Evolutionary conservation across 2,113 vertebrate genomes (phyloP).

Genomic region (Oxyruncus cristatus): DNA sequence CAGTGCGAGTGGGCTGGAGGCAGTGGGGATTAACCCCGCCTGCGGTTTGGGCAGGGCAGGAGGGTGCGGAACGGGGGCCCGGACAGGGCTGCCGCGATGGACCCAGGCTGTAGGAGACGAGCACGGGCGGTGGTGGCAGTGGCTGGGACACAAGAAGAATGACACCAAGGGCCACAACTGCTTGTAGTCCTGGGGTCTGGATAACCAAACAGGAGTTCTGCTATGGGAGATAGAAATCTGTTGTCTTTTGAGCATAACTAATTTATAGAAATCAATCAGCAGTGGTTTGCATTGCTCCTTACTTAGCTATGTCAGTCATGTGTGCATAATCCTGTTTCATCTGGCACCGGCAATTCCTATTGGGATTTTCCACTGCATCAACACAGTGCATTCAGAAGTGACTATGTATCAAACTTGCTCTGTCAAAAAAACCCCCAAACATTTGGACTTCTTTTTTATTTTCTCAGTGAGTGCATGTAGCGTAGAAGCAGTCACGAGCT

Average conservation of each 20-base stretch:
- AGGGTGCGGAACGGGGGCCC: not conserved
- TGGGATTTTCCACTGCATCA: not conserved
- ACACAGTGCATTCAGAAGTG: not conserved
- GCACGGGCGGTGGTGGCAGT: accelerated
- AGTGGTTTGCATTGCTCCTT: not conserved
- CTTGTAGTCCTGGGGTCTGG: not conserved
- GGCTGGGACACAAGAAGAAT: not conserved
- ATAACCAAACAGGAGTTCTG: not conserved
- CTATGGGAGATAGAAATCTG: not conserved
- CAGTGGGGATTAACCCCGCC: accelerated
- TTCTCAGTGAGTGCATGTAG: not conserved
- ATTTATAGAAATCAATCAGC: not conserved
- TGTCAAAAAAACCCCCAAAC: not conserved
- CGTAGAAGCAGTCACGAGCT: not conserved
- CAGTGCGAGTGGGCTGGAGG: not conserved
- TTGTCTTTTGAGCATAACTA: not conserved
- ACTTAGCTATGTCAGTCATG: not conserved
- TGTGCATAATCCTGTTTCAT: conserved; percentile 3
- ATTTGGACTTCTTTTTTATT: not conserved
- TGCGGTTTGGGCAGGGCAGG: not conserved
- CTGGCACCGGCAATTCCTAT: not conserved
- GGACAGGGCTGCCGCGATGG: accelerated
- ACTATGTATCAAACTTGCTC: not conserved
- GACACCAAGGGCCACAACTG: accelerated
- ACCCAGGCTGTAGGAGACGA: accelerated